Evolutionary conservation across 2,113 vertebrate genomes (phyloP).

Genomic region (Chinchilla lanigera): DNA sequence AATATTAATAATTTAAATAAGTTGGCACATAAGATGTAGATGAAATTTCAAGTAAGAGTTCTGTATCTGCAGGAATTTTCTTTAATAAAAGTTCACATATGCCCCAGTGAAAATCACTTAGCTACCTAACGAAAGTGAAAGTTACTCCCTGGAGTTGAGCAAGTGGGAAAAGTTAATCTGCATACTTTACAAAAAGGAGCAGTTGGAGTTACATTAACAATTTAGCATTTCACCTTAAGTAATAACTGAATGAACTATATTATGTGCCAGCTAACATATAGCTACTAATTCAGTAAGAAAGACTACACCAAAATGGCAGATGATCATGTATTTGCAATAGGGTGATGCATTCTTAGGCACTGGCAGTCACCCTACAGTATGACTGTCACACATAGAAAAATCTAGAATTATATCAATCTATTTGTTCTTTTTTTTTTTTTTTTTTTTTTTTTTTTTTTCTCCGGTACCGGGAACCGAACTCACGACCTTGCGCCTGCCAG

Average conservation of each 20-base stretch:
- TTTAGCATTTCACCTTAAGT: slow-evolving; percentile 48
- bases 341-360: neutral
- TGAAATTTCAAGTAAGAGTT: slow-evolving; percentile 55
- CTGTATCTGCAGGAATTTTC: neutral
- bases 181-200: slow-evolving; percentile 40
- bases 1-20: slow-evolving; percentile 60
- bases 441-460: no score
- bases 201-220: slow-evolving; percentile 55
- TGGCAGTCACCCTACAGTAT: neutral
- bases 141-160: neutral
- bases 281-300: neutral
- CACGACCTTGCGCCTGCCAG: no score
- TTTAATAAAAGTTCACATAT: slow-evolving; percentile 51
- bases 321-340: neutral
- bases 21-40: slow-evolving; percentile 32
- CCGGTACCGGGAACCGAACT: no score
- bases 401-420: neutral
- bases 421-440: slow-evolving; percentile 20
- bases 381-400: neutral
- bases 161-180: slow-evolving; percentile 40
- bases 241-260: slow-evolving; percentile 41
- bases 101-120: slow-evolving; percentile 50
- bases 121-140: slow-evolving; percentile 55
- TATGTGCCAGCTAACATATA: neutral
- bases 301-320: neutral